Conservation (phyloP, 2,888 invertebrate species). For the Trichogramma dendrolimi region DNA sequence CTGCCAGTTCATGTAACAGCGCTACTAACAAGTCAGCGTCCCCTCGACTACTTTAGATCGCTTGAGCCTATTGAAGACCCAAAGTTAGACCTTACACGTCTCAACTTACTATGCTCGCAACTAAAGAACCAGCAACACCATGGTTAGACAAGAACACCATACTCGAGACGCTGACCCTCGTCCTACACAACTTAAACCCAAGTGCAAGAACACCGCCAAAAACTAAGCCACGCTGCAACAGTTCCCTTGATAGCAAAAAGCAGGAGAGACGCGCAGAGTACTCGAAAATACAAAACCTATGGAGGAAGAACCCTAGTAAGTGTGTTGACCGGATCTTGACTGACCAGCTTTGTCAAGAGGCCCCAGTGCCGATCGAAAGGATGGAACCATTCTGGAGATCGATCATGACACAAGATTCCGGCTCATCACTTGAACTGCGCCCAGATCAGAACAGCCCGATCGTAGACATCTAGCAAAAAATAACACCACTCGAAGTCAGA, state of each 20-base stretch:
- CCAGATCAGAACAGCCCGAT: neutral
- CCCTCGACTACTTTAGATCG: too few relatives aligned
- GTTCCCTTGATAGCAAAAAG: neutral
- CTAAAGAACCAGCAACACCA: too few relatives aligned
- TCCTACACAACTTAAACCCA: too few relatives aligned
- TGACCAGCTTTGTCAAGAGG: neutral
- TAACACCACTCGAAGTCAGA: neutral
- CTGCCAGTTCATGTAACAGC: too few relatives aligned
- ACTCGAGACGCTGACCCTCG: too few relatives aligned
- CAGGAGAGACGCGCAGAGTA: conserved; percentile 8
- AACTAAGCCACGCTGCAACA: neutral
- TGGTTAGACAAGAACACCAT: too few relatives aligned
- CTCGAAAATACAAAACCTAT: conserved; percentile 19
- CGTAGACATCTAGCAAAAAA: neutral
- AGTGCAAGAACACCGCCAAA: too few relatives aligned
- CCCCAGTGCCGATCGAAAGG: neutral
- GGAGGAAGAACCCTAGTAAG: conserved; percentile 25
- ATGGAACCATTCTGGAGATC: neutral
- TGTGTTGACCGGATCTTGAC: conserved; percentile 21
- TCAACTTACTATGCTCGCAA: too few relatives aligned
- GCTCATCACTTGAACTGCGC: neutral
- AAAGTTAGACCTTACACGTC: too few relatives aligned
- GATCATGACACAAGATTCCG: neutral
- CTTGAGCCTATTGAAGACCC: too few relatives aligned
- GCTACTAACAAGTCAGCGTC: too few relatives aligned